phyloP scores from a whole-genome alignment of 2,888 invertebrate species.

The Saturnia pavonia region DNA sequence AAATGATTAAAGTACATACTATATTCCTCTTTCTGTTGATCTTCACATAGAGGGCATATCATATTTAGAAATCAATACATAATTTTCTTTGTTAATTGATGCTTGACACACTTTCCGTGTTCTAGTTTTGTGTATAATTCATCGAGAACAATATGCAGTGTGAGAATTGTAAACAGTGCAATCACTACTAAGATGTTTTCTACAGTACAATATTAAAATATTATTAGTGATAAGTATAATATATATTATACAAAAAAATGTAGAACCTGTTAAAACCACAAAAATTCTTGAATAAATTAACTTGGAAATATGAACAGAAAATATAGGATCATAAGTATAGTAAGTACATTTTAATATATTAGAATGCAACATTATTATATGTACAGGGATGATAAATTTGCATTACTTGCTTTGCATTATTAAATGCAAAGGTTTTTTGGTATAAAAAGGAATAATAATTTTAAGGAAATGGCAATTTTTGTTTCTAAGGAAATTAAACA shows the following conservation, averaged over 20 bases:
- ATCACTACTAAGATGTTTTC: neutral
- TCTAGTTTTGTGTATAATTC: neutral
- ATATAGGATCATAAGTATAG: neutral
- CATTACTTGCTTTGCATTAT: too few species aligned
- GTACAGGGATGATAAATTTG: neutral
- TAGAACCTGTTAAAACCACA: neutral
- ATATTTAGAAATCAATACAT: slow-evolving; percentile 2
- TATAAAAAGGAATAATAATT: neutral
- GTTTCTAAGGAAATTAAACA: neutral
- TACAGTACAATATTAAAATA: neutral
- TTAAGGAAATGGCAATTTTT: neutral
- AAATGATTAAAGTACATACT: neutral
- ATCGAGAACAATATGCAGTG: neutral
- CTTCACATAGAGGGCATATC: neutral
- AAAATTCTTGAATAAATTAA: neutral
- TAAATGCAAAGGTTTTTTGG: neutral
- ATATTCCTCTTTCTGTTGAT: neutral
- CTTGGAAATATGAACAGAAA: neutral
- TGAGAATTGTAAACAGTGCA: neutral
- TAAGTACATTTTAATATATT: neutral
- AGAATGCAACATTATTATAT: neutral
- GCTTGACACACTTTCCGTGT: neutral
- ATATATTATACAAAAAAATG: neutral
- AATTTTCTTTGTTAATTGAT: slow-evolving; percentile 5
- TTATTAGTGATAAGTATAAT: neutral